Evolutionary conservation across 23 tunicate species (phyloP), one percentile per base, ranked within the genome.

Genomic region (Aplidium turbinatum): DNA sequence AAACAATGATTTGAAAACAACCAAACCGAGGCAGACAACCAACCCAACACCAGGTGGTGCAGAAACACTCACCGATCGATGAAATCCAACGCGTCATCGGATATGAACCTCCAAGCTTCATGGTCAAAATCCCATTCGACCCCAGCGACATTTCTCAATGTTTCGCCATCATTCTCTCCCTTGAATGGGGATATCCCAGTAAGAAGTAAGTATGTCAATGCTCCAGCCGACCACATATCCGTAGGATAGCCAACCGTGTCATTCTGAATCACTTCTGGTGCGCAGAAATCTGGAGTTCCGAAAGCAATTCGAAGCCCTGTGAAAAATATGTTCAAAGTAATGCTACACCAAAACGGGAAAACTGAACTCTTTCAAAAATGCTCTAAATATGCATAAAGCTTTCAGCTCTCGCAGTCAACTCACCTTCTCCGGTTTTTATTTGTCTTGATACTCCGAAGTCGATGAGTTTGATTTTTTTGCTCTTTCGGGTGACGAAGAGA

Each of bases 161-260:
- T 85, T 0, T 85, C 98, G 5, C 70, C 62, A 57, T 77, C 89
- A 31, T 85, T 93, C 40, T 85, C 82, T 3, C 98, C 98, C 22
- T 63, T 80, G 88, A 93, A 93, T 24, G 98, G 98, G 7, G 85
- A 75, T 26, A 79, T 31, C 42, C 98, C 98, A 47, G 93, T 76
- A 2, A 93, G 81, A 72, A 93, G 24, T 7, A 85, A 42, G 46
- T 85, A 86, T 0, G 87, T 52, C 21, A 93, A 55, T 16, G 73
- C 85, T 32, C 98, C 98, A 5, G 81, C 76, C 20, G 98, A 93
- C 98, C 98, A 93, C 93, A 93, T 93, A 70, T 93, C 98, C 13
- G 98, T 81, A 11, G 88, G 40, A 36, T 78, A 81, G 21, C 85
- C 93, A 47, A 93, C 93, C 0, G 89, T 82, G 57, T 86, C 93